Evolutionary conservation across 2,797 vertebrate species (phyloP).

Genomic region (Arctocebus calabarensis): DNA sequence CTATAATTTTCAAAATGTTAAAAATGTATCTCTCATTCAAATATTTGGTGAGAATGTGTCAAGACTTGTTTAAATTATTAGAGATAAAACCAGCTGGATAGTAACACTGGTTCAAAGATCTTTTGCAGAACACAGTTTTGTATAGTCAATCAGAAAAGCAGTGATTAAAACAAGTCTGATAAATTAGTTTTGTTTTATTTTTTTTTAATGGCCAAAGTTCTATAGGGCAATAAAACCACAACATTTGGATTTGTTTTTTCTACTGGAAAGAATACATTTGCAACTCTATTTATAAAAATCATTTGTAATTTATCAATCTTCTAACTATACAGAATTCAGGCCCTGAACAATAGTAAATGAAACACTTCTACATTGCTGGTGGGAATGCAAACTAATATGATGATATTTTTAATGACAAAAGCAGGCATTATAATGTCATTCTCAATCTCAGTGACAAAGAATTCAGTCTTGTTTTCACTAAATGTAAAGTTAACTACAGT

Average conservation of each 20-base stretch:
- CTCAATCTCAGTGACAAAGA: neutral
- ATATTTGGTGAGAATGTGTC: neutral
- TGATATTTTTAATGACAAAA: too few relatives aligned
- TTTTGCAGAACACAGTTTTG: neutral
- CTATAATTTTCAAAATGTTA: neutral
- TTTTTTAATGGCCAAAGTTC: neutral
- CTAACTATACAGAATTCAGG: neutral
- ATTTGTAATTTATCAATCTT: neutral
- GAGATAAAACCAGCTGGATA: neutral
- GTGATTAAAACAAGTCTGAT: neutral
- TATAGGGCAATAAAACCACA: neutral
- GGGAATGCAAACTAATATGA: too few relatives aligned
- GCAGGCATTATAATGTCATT: neutral
- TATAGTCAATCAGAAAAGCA: neutral
- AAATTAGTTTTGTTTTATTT: neutral
- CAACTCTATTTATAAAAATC: conserved; percentile 4
- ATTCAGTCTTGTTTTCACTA: neutral
- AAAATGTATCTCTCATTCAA: conserved; percentile 19
- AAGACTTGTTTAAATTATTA: neutral
- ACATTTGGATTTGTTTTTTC: neutral
- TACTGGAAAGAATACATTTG: neutral
- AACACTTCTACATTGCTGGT: too few relatives aligned
- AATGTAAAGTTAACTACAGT: neutral
- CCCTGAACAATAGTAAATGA: neutral
- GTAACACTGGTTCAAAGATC: neutral